Conservation (phyloP, 2,888 invertebrate species). For the Laothoe populi region DNA sequence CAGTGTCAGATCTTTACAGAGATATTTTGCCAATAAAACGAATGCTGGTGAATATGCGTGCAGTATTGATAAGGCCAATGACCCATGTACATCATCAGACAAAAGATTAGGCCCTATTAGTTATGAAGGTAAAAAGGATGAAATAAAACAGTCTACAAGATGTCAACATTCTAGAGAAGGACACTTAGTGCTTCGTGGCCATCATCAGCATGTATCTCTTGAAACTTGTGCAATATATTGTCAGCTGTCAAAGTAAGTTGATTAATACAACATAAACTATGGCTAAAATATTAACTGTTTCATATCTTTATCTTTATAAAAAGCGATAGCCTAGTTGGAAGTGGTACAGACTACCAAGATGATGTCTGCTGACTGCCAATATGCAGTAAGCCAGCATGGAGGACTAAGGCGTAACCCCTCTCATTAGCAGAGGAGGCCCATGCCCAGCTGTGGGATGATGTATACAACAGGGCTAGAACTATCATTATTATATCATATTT, state of each 20-base stretch:
- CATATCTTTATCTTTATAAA: too few species aligned
- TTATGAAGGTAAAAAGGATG: constrained; percentile 63
- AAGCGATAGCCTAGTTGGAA: too few species aligned
- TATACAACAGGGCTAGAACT: too few species aligned
- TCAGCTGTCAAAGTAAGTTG: constrained; percentile 74
- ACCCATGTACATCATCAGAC: constrained; percentile 64
- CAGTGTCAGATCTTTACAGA: constrained; percentile 74
- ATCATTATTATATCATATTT: too few species aligned
- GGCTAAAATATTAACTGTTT: neutral
- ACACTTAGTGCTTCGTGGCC: constrained; percentile 74
- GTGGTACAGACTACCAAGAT: too few species aligned
- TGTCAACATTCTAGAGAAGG: constrained; percentile 74
- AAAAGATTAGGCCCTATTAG: constrained; percentile 51
- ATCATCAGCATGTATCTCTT: constrained; percentile 73
- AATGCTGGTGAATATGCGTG: constrained; percentile 64
- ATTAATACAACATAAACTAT: neutral
- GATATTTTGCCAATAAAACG: constrained; percentile 74
- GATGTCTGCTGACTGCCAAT: too few species aligned
- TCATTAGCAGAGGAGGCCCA: too few species aligned
- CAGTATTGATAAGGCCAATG: constrained; percentile 59
- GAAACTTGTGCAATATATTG: constrained; percentile 81
- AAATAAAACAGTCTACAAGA: constrained; percentile 61
- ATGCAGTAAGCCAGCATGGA: too few species aligned
- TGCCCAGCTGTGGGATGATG: too few species aligned
- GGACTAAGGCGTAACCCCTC: too few species aligned